These are phyloP conservation scores for Mesoligia furuncula DNA, from an alignment of 2,888 invertebrate genomes.

Conservation along the genomic window DNA sequence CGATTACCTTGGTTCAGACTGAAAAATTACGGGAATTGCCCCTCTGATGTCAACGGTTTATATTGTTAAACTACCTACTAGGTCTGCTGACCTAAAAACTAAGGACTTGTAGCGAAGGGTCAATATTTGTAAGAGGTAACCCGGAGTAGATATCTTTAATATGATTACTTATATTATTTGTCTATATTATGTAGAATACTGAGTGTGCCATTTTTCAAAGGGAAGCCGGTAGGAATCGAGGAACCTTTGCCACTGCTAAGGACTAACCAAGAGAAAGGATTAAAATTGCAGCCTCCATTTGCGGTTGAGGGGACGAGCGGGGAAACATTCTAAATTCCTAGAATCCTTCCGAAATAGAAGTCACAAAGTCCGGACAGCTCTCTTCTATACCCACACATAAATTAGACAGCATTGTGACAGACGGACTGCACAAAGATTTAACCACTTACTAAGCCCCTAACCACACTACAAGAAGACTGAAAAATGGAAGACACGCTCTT, in stretches of 20 bases:
- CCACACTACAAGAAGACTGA: too few species aligned
- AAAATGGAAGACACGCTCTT: neutral
- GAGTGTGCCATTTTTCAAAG: too few species aligned
- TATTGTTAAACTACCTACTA: neutral
- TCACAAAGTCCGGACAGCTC: conserved; percentile 33
- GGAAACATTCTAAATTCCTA: conserved; percentile 19
- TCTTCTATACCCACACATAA: neutral
- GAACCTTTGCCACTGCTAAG: too few species aligned
- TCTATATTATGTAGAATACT: too few species aligned
- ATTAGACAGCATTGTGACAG: neutral
- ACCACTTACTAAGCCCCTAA: too few species aligned
- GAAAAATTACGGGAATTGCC: neutral
- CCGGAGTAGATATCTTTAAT: too few species aligned
- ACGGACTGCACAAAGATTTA: neutral
- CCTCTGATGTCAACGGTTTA: neutral
- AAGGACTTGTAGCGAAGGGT: too few species aligned
- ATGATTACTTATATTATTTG: too few species aligned
- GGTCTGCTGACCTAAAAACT: neutral
- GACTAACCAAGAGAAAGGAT: conserved; percentile 10
- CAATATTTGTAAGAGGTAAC: too few species aligned
- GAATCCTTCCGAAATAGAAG: conserved; percentile 32
- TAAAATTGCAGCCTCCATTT: conserved; percentile 30
- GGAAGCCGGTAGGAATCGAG: too few species aligned
- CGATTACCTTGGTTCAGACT: too few species aligned
- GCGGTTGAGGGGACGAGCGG: conserved; percentile 32